Evolutionary conservation across 1,140 invertebrate genomes (phyloP).

Genomic region (Rhynchophorus ferrugineus): DNA sequence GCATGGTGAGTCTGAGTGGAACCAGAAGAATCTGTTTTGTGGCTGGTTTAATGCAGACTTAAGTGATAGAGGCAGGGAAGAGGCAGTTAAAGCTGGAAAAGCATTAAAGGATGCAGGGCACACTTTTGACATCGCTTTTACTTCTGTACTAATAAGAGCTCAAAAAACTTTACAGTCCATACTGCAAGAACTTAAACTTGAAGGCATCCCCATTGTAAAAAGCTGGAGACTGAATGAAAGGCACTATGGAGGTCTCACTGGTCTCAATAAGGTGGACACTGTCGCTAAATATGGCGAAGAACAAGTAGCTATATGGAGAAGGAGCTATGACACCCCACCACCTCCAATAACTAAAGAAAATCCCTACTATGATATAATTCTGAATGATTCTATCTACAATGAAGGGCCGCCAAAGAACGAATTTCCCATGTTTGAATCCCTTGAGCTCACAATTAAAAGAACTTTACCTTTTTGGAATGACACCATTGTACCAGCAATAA

Average conservation of each 20-base stretch:
- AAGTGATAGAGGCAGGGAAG: slow-evolving; percentile 48
- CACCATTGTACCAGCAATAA: slow-evolving; percentile 55
- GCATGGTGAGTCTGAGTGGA: slow-evolving; percentile 71
- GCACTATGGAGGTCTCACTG: slow-evolving; percentile 66
- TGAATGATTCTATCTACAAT: slow-evolving; percentile 46
- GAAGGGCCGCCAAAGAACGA: slow-evolving; percentile 41
- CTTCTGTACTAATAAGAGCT: slow-evolving; percentile 58
- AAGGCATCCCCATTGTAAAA: slow-evolving; percentile 48
- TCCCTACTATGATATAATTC: slow-evolving; percentile 49
- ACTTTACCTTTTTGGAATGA: slow-evolving; percentile 62
- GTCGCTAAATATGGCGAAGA: slow-evolving; percentile 61
- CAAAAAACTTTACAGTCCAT: slow-evolving; percentile 56
- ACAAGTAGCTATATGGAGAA: slow-evolving; percentile 58
- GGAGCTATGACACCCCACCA: slow-evolving; percentile 58
- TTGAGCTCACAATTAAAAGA: slow-evolving; percentile 55
- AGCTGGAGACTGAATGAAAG: slow-evolving; percentile 67
- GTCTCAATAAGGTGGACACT: slow-evolving; percentile 62
- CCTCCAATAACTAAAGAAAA: slow-evolving; percentile 51
- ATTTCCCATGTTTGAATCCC: slow-evolving; percentile 59
- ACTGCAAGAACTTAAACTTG: slow-evolving; percentile 50
- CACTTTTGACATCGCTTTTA: slow-evolving; percentile 62
- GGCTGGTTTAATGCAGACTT: slow-evolving; percentile 61
- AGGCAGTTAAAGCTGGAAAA: slow-evolving; percentile 63
- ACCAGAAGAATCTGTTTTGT: slow-evolving; percentile 63
- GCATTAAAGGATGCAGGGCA: slow-evolving; percentile 59